Base-by-base conservation (phyloP, 2,113 vertebrate species). In the Promerops cafer region DNA sequence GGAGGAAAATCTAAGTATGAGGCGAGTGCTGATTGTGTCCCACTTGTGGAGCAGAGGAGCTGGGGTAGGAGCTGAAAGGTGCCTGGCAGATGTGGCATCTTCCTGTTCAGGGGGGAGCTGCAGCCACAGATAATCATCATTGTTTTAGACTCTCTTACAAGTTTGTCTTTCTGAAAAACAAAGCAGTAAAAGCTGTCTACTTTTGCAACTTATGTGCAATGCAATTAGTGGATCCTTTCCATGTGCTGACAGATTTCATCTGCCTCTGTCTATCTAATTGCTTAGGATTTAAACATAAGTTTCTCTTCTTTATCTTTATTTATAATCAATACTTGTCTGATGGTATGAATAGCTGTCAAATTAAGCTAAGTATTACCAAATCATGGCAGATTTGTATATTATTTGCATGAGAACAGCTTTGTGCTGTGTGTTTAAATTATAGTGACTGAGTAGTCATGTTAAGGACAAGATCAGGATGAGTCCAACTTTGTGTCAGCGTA, bases 231-330 rank as follows among this genome's bases (percentile, higher is more conserved):
- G 53, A 79, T 56, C 33, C 44, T 86, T 94, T 94, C 87, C 77
- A n/a, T 24, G 47, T 83, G 78, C 70, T 92, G 85, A 75, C 87
- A 96, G 76, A 87, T 84, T 78, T 95, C 24, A 37, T 94, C 63
- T 85, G 45, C 80, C 52, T 84, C 5, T 72, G 30, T 69, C 69
- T 78, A 52, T 81, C 75, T 83, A 90, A 78, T 90, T 83, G 69
- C 79, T 77, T 78, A 30, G 64, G 56, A 64, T 93, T 78, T 86
- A 65, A 94, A 42, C 56, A 75, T 23, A 47, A 59, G n/a, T 90
- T 82, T 90, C 69, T 83, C 49, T 95, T 87, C 39, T 28, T 87
- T 83, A 69, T 96, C 80, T 75, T 90, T 91, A 83, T 91, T 95
- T 91, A 70, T 89, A 80, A 86, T 80, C 79, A 53, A 60, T 83